phyloP scores from a whole-genome alignment of 1,140 invertebrate genomes.

The Meloidogyne hapla region DNA sequence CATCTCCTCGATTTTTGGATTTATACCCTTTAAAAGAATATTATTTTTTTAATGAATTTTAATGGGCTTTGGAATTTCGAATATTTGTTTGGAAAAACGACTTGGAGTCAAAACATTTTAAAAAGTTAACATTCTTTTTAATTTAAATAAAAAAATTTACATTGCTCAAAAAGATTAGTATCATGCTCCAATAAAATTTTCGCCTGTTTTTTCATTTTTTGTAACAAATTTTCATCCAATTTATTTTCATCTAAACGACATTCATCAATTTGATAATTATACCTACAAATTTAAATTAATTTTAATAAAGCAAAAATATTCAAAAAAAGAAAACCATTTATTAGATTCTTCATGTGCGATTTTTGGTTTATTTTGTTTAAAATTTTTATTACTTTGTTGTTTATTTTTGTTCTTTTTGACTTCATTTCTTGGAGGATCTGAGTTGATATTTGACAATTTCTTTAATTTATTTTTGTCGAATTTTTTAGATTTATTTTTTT shows the following conservation, averaged over 20 bases:
- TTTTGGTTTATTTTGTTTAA: not conserved
- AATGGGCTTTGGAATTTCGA: too few species aligned
- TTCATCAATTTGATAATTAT: not conserved
- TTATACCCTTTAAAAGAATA: slow-evolving; percentile 33
- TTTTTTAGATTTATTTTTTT: not conserved
- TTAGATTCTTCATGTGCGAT: not conserved
- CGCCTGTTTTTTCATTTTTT: not conserved
- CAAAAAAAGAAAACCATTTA: slow-evolving; percentile 4
- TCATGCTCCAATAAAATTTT: not conserved
- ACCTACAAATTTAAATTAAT: not conserved
- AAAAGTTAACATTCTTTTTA: too few species aligned
- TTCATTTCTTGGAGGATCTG: not conserved
- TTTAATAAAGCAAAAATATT: not conserved
- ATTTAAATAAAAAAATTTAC: not conserved
- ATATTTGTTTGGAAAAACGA: too few species aligned
- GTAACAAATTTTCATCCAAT: not conserved
- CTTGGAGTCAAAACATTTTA: too few species aligned
- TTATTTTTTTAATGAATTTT: too few species aligned
- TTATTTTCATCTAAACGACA: not conserved
- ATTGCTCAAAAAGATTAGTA: not conserved
- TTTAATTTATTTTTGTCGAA: not conserved
- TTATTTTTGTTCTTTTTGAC: not conserved
- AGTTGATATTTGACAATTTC: not conserved
- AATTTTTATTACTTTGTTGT: not conserved
- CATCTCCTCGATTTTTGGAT: slow-evolving; percentile 31